phyloP scores from a whole-genome alignment of 2,888 invertebrate species.

The Caenorhabditis zanzibari region DNA sequence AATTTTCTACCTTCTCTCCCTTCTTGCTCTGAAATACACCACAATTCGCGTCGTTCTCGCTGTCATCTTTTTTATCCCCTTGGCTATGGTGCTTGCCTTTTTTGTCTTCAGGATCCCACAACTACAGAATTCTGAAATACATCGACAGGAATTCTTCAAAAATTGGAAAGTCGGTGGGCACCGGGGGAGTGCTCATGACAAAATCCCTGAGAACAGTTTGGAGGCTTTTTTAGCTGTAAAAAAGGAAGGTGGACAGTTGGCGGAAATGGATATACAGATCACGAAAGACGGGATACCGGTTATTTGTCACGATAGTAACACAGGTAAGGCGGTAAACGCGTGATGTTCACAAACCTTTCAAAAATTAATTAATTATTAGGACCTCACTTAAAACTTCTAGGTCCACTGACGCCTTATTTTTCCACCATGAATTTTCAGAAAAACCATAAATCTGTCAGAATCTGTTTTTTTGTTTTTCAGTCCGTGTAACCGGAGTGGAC shows the following conservation, averaged over 20 bases:
- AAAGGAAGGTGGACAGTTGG: conserved; percentile 61
- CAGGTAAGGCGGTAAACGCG: conserved; percentile 46
- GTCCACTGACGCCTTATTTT: no score
- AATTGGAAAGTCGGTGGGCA: conserved; percentile 61
- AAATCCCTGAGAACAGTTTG: conserved; percentile 62
- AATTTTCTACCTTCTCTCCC: conserved; percentile 45
- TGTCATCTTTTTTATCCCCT: conserved; percentile 37
- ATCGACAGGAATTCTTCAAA: conserved; percentile 42
- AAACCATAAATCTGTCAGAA: no score
- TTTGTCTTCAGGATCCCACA: conserved; percentile 61
- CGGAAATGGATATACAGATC: conserved; percentile 66
- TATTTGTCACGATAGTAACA: conserved; percentile 62
- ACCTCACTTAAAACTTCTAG: no score
- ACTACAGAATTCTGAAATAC: conserved; percentile 29
- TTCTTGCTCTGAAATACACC: conserved; percentile 59
- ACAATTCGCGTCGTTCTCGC: conserved; percentile 55
- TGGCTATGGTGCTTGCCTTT: conserved; percentile 46
- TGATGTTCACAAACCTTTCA: not conserved
- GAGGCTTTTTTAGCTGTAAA: conserved; percentile 60
- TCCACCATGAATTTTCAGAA: no score
- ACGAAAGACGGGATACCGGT: conserved; percentile 61
- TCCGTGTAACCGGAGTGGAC: conserved; percentile 52
- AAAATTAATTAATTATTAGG: no score
- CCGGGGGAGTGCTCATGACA: conserved; percentile 59
- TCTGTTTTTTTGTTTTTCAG: no score